Evolutionary conservation across 2,797 vertebrate genomes (phyloP).

Genomic region (Phalloptychus januarius): DNA sequence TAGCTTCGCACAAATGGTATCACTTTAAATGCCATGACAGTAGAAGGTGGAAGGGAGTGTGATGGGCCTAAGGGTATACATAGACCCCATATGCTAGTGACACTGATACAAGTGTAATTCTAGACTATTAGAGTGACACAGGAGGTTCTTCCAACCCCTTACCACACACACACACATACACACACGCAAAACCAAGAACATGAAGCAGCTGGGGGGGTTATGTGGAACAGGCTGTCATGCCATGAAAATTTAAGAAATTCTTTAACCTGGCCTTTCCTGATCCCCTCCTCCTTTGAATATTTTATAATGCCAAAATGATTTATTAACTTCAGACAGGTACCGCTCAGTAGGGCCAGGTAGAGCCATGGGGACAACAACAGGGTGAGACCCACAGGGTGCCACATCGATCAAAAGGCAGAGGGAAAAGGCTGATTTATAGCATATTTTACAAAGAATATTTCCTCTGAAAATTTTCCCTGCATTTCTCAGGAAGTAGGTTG

Average conservation of each 20-base stretch:
- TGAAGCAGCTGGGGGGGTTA: constrained; percentile 80
- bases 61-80: constrained; percentile 95
- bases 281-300: constrained; percentile 85
- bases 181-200: constrained; percentile 74
- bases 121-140: constrained; percentile 95
- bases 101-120: constrained; percentile 98
- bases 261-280: constrained; percentile 92
- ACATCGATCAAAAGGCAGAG: constrained; percentile 62
- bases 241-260: constrained; percentile 95
- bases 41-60: constrained; percentile 84
- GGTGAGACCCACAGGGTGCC: constrained; percentile 66
- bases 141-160: constrained; percentile 80
- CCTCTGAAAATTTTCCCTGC: not conserved
- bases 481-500: constrained; percentile 3
- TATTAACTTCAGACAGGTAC: constrained; percentile 90
- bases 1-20: constrained; percentile 92
- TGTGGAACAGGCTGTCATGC: constrained; percentile 91
- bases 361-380: constrained; percentile 71
- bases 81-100: constrained; percentile 93
- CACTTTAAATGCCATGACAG: constrained; percentile 95
- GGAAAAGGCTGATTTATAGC: constrained; percentile 36
- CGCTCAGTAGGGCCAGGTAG: constrained; percentile 80
- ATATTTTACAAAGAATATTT: constrained; percentile 21
- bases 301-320: constrained; percentile 90
- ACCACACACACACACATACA: constrained; percentile 33